Evolutionary conservation across 23 tunicate genomes (phyloP).

Genomic region (Oikopleura albicans): DNA sequence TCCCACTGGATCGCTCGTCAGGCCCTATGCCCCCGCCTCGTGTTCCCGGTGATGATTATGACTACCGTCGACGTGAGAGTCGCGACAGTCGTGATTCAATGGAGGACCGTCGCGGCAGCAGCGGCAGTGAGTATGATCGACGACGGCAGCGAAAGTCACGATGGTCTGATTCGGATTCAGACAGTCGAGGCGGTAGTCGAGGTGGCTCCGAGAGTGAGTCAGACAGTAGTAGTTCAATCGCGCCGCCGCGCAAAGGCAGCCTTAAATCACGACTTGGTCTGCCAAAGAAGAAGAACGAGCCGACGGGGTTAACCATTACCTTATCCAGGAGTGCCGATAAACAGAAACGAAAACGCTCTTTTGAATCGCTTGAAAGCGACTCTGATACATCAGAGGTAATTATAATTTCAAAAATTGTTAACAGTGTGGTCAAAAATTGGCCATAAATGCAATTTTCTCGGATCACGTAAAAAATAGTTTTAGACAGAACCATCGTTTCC

Average conservation of each 20-base stretch:
- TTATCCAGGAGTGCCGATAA: neutral
- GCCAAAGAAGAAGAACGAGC: slow-evolving; percentile 6
- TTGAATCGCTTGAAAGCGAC: neutral
- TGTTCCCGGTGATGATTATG: neutral
- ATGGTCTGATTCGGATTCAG: neutral
- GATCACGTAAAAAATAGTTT: no score
- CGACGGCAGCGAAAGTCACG: neutral
- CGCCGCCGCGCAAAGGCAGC: neutral
- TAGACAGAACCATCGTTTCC: no score
- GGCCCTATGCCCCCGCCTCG: neutral
- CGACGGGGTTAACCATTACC: neutral
- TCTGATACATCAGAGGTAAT: neutral
- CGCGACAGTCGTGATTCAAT: neutral
- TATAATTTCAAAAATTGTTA: neutral
- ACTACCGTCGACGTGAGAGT: neutral
- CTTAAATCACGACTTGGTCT: neutral
- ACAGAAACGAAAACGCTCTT: neutral
- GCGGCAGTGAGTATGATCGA: neutral
- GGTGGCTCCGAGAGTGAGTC: no score
- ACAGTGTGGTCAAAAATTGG: no score
- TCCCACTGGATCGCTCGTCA: neutral
- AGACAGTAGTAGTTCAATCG: no score
- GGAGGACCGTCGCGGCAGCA: neutral
- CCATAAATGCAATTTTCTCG: no score
- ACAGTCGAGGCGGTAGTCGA: neutral